Conservation (phyloP, 2,888 invertebrate species). For the Perizoma affinitatum region DNA sequence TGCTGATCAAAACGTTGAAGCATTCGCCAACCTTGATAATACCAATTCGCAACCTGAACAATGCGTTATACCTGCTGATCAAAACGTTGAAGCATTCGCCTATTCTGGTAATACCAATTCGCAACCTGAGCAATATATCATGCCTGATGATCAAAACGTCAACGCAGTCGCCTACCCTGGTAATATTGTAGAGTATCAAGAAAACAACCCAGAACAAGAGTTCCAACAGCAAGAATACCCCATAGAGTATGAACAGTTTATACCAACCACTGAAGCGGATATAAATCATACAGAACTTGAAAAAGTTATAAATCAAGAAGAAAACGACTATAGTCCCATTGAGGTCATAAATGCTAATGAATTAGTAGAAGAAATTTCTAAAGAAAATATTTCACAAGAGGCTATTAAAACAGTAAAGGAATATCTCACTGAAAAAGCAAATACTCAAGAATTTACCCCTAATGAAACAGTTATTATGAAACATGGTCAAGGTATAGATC, state of each 20-base stretch:
- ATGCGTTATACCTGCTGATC: constrained; percentile 9
- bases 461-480: constrained; percentile 37
- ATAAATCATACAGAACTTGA: constrained; percentile 24
- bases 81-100: constrained; percentile 1
- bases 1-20: constrained; percentile 11
- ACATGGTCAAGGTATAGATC: constrained; percentile 43
- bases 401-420: constrained; percentile 30
- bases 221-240: constrained; percentile 14
- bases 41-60: constrained; percentile 9
- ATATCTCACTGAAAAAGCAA: constrained; percentile 42
- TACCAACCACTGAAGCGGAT: constrained; percentile 26
- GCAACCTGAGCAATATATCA: constrained; percentile 14
- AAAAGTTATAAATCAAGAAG: constrained; percentile 35
- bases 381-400: constrained; percentile 25
- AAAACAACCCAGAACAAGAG: constrained; percentile 28
- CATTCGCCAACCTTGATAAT: too few species aligned
- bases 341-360: constrained; percentile 37
- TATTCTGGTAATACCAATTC: background rate
- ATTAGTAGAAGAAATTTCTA: constrained; percentile 32
- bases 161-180: constrained; percentile 4
- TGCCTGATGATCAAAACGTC: constrained; percentile 9
- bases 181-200: constrained; percentile 17
- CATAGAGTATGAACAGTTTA: constrained; percentile 27
- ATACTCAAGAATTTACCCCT: constrained; percentile 44
- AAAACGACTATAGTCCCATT: constrained; percentile 33